phyloP scores from a whole-genome alignment of 2,888 invertebrate genomes.

The Apamea crenata region DNA sequence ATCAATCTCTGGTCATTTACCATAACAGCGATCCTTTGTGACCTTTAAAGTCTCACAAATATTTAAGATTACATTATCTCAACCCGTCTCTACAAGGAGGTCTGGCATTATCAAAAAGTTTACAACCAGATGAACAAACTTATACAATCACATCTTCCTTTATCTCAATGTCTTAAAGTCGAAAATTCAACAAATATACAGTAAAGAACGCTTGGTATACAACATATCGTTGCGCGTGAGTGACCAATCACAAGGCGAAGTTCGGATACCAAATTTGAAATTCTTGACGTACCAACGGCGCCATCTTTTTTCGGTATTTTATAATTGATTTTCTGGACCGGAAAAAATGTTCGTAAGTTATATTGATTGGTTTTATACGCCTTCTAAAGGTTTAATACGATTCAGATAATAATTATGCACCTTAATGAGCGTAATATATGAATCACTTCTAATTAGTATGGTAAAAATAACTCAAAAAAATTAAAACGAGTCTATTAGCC shows the following conservation, averaged over 20 bases:
- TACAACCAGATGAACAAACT: constrained; percentile 55
- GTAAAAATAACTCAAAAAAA: not conserved
- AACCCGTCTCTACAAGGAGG: constrained; percentile 76
- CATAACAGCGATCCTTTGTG: constrained; percentile 62
- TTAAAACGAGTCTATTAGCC: not conserved
- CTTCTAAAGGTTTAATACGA: constrained; percentile 50
- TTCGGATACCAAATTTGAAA: constrained; percentile 79
- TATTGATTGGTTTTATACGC: constrained; percentile 49
- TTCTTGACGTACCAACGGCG: constrained; percentile 79
- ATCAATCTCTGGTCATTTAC: constrained; percentile 64
- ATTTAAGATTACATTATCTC: constrained; percentile 81
- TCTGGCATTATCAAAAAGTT: constrained; percentile 73
- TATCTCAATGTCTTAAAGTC: constrained; percentile 49
- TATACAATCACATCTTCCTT: constrained; percentile 24
- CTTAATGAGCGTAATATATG: constrained; percentile 1
- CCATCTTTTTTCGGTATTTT: constrained; percentile 73
- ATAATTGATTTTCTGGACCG: constrained; percentile 58
- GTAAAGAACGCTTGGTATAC: constrained; percentile 57
- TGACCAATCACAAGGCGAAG: constrained; percentile 78
- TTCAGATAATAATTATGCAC: constrained; percentile 11
- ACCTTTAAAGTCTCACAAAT: constrained; percentile 77
- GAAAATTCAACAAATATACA: constrained; percentile 36
- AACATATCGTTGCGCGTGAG: constrained; percentile 74
- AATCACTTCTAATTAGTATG: constrained; percentile 5
- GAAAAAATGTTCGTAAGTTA: constrained; percentile 50